These are phyloP conservation scores for Mus spicilegus DNA, from an alignment of 2,113 vertebrate genomes.

Conservation along the genomic window DNA sequence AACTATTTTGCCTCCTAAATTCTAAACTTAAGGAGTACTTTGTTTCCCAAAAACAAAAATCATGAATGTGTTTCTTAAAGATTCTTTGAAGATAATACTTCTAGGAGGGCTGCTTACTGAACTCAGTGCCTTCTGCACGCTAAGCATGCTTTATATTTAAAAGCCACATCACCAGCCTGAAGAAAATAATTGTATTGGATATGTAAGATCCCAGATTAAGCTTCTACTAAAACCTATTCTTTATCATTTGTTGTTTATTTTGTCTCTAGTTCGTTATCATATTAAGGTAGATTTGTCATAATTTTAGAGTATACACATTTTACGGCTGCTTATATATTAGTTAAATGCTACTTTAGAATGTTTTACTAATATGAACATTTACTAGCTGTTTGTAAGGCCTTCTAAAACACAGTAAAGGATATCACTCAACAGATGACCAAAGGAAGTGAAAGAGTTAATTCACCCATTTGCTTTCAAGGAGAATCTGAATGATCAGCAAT, in stretches of 20 bases:
- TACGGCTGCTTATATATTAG: constrained; percentile 20
- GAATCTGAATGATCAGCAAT: background rate
- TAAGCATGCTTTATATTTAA: background rate
- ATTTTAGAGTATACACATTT: background rate
- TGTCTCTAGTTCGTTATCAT: background rate
- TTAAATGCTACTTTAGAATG: background rate
- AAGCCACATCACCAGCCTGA: background rate
- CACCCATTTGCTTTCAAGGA: background rate
- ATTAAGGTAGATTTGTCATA: constrained; percentile 9
- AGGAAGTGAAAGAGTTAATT: background rate
- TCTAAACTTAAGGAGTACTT: background rate
- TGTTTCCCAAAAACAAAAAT: constrained; percentile 2
- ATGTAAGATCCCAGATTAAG: background rate
- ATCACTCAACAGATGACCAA: constrained; percentile 19
- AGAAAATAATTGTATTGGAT: background rate
- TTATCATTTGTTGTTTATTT: background rate
- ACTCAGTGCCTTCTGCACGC: background rate
- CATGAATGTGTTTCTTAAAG: background rate
- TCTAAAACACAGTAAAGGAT: constrained; percentile 20
- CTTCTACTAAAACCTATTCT: background rate
- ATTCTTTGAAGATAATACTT: background rate
- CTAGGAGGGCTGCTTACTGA: background rate
- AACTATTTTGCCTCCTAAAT: background rate
- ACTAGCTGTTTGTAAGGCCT: background rate
- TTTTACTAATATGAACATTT: background rate